Evolutionary conservation across 1,140 invertebrate genomes (phyloP).

Genomic region (Lepidurus arcticus): DNA sequence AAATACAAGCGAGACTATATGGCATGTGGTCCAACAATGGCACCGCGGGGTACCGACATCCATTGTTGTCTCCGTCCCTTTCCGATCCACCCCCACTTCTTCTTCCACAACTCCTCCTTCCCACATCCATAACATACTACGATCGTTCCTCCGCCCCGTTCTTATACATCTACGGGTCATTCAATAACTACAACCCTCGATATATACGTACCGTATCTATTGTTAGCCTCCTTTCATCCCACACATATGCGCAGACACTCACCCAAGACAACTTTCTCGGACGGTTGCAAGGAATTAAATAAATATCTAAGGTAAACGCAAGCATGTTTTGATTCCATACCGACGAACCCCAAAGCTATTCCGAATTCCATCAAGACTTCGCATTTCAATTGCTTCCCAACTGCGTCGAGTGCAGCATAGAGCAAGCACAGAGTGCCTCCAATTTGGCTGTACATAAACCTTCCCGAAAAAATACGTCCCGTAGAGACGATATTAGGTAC

Average conservation of each 20-base stretch:
- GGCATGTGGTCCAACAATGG: slow-evolving; percentile 6
- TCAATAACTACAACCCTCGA: neutral
- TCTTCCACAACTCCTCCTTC: slow-evolving; percentile 1
- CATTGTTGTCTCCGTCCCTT: neutral
- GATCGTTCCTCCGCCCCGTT: neutral
- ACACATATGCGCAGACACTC: neutral
- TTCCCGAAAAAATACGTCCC: neutral
- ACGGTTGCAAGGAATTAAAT: neutral
- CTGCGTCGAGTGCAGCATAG: neutral
- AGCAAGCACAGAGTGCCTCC: neutral
- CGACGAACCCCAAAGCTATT: neutral
- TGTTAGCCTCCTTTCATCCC: neutral
- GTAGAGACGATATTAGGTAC: neutral
- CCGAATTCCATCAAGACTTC: slow-evolving; percentile 1
- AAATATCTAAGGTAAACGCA: neutral
- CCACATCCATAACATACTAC: neutral
- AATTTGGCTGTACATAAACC: neutral
- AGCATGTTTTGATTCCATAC: neutral
- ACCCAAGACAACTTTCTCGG: neutral
- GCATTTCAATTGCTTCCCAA: slow-evolving; percentile 17
- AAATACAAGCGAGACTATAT: neutral
- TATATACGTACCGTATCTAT: neutral
- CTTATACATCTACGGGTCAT: neutral
- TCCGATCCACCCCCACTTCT: neutral
- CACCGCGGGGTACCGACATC: neutral